Conservation (phyloP, 2,888 invertebrate genomes). For the Watsonalla binaria region DNA sequence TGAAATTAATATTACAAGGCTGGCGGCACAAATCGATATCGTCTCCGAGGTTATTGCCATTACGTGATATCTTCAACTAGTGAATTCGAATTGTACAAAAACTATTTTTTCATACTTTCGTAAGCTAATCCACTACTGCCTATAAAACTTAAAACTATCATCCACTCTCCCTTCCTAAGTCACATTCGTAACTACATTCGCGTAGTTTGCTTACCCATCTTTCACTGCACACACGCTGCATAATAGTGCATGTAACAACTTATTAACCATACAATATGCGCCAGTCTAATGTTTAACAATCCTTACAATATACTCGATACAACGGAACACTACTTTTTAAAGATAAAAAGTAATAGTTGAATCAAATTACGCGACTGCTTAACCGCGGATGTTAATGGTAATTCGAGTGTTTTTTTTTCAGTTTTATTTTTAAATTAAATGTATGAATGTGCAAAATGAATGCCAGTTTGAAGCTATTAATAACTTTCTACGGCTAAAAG, state of each 20-base stretch:
- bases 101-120: slow-evolving; percentile 59
- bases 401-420: too few relatives aligned
- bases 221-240: not conserved
- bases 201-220: not conserved
- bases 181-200: not conserved
- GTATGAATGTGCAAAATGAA: not conserved
- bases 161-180: slow-evolving; percentile 40
- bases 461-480: not conserved
- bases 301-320: slow-evolving; percentile 15
- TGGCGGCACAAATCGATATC: not conserved
- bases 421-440: not conserved
- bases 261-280: slow-evolving; percentile 17
- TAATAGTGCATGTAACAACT: slow-evolving; percentile 19
- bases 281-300: slow-evolving; percentile 22
- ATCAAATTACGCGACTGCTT: slow-evolving; percentile 5
- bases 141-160: slow-evolving; percentile 65
- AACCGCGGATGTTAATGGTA: not conserved
- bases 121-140: slow-evolving; percentile 58
- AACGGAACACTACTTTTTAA: slow-evolving; percentile 17
- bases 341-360: slow-evolving; percentile 19
- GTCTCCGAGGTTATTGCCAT: slow-evolving; percentile 30
- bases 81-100: slow-evolving; percentile 71
- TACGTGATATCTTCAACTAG: slow-evolving; percentile 58
- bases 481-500: slow-evolving; percentile 24
- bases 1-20: slow-evolving; percentile 1